Conservation (phyloP, 1,140 invertebrate species). For the Dysdera silvatica region DNA sequence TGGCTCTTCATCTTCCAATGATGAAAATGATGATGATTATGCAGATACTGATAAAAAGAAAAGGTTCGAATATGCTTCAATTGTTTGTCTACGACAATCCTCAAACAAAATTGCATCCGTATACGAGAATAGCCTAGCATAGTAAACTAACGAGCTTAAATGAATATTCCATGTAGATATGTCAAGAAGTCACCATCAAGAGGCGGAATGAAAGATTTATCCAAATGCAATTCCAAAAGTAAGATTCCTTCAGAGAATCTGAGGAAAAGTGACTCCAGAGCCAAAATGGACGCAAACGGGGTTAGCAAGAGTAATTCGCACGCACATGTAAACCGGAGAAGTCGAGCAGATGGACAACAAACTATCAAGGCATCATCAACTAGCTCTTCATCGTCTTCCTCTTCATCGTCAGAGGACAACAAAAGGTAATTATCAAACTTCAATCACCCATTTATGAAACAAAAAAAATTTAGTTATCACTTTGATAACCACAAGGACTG, state of each 20-base stretch:
- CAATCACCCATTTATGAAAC: background rate
- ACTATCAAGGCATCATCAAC: background rate
- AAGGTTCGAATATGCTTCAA: too few species aligned
- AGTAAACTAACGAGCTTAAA: too few species aligned
- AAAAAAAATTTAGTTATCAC: too few species aligned
- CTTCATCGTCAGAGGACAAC: conserved; percentile 11
- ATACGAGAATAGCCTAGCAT: too few species aligned
- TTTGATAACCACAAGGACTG: too few species aligned
- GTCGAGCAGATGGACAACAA: background rate
- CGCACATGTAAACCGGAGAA: conserved; percentile 8
- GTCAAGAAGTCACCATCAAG: conserved; percentile 22
- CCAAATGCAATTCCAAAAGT: background rate
- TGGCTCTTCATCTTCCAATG: background rate
- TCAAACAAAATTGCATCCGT: too few species aligned
- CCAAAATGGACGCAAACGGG: conserved; percentile 10
- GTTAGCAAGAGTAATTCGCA: conserved; percentile 19
- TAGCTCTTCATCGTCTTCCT: conserved; percentile 11
- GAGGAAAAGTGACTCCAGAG: conserved; percentile 16
- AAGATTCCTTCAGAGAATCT: background rate
- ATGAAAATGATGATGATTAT: conserved; percentile 2
- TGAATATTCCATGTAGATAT: too few species aligned
- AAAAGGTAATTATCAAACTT: conserved; percentile 2
- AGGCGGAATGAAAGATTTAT: background rate
- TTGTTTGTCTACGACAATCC: too few species aligned
- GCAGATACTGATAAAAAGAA: conserved; percentile 1